Percentiles rank a stretch among this genome's conserved stretches.
These are phyloP conservation scores for Anthophora plumipes DNA, from an alignment of 2,888 invertebrate genomes.

Conservation along the genomic window DNA sequence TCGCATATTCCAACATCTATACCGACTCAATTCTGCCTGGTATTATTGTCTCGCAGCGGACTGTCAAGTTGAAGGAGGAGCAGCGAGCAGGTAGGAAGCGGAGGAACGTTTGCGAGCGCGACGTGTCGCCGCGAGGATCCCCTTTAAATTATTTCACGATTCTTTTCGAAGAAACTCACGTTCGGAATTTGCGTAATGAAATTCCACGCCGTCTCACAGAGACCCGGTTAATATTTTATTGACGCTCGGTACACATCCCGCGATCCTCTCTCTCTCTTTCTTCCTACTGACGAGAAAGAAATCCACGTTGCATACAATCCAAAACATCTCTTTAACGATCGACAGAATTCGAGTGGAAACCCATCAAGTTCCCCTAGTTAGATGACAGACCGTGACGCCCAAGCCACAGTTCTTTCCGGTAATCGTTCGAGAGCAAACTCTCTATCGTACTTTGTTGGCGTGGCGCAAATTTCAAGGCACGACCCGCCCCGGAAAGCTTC, in stretches of 20 bases:
- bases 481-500: slow-evolving; percentile 47
- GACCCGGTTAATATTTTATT: slow-evolving; percentile 59
- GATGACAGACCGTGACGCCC: slow-evolving; percentile 5
- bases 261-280: slow-evolving; percentile 31
- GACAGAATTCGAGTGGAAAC: background rate
- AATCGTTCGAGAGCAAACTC: slow-evolving; percentile 4
- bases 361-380: background rate
- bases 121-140: slow-evolving; percentile 54
- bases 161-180: slow-evolving; percentile 53
- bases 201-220: slow-evolving; percentile 44
- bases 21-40: slow-evolving; percentile 66
- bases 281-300: too few relatives aligned
- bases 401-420: background rate
- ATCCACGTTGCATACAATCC: too few relatives aligned
- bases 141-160: slow-evolving; percentile 70
- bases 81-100: background rate
- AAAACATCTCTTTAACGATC: background rate
- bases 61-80: slow-evolving; percentile 24
- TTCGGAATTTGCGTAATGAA: slow-evolving; percentile 69
- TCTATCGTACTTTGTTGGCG: background rate
- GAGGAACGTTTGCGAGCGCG: slow-evolving; percentile 43
- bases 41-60: slow-evolving; percentile 71
- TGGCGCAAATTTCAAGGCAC: slow-evolving; percentile 38
- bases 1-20: slow-evolving; percentile 71
- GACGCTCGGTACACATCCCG: slow-evolving; percentile 31